These are phyloP conservation scores for Chaetodon auriga DNA, from an alignment of 2,113 vertebrate species.

Conservation along the genomic window DNA sequence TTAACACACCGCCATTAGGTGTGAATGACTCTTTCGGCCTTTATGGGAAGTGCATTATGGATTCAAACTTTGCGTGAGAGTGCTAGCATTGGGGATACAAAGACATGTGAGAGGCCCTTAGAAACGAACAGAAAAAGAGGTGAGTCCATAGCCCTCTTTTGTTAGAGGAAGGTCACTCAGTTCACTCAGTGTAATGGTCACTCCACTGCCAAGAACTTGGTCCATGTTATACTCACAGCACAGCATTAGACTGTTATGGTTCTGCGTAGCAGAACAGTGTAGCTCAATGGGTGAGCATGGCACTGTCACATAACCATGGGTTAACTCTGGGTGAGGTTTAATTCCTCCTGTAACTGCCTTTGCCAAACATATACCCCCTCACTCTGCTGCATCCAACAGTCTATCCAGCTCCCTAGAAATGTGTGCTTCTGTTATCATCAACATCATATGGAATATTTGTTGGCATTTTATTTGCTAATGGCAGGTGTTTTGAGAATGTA, in stretches of 20 bases:
- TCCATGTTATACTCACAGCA: background rate
- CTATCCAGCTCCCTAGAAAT: too few species aligned
- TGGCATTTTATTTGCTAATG: too few species aligned
- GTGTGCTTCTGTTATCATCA: too few species aligned
- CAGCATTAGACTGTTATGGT: conserved; percentile 10
- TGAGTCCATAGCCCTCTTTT: conserved; percentile 63
- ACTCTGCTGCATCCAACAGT: too few species aligned
- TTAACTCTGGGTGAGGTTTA: background rate
- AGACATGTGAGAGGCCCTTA: conserved; percentile 48
- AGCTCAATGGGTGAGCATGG: background rate
- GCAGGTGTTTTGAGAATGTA: too few species aligned
- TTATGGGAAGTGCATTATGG: conserved; percentile 89
- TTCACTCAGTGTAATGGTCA: conserved; percentile 45
- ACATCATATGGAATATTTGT: too few species aligned
- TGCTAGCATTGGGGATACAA: conserved; percentile 49
- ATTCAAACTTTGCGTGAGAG: conserved; percentile 72
- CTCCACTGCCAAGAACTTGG: conserved; percentile 48
- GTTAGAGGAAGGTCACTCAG: conserved; percentile 39
- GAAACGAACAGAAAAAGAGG: conserved; percentile 38
- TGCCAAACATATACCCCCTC: background rate
- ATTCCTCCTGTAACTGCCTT: background rate
- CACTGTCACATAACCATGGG: background rate
- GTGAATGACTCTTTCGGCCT: conserved; percentile 94
- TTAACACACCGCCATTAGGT: conserved; percentile 90
- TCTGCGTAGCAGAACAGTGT: background rate